phyloP scores from a whole-genome alignment of 1,140 invertebrate genomes.

The Drosophila repletoides region DNA sequence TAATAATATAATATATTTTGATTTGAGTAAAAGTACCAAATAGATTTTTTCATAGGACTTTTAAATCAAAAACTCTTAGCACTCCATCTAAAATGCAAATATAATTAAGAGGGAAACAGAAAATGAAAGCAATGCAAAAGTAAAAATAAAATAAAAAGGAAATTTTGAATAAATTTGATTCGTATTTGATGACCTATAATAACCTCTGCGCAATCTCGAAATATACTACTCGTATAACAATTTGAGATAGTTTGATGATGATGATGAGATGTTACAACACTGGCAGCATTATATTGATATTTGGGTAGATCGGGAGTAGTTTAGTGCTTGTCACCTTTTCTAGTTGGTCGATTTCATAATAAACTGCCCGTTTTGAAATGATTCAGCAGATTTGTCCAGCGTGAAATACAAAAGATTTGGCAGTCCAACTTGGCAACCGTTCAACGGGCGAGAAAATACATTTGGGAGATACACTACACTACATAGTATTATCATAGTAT shows the following conservation, averaged over 20 bases:
- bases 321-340: constrained; percentile 26
- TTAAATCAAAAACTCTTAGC: no score
- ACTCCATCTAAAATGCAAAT: no score
- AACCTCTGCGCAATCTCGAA: not conserved
- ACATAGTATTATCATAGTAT: not conserved
- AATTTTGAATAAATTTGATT: not conserved
- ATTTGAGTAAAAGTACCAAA: no score
- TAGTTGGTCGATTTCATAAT: constrained; percentile 33
- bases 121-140: not conserved
- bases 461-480: constrained; percentile 1
- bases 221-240: not conserved
- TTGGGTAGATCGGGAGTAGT: constrained; percentile 5
- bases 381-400: constrained; percentile 5
- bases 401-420: constrained; percentile 14
- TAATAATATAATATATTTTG: no score
- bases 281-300: not conserved
- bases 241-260: not conserved
- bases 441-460: not conserved
- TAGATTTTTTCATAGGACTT: no score
- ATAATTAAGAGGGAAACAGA: no score
- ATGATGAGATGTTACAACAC: constrained; percentile 16
- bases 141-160: no score
- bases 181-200: not conserved
- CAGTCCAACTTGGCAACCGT: not conserved
- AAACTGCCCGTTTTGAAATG: not conserved